A percentile compares a stretch with the other conserved stretches of the same genome.
phyloP scores from a whole-genome alignment of 1,140 invertebrate species.

The Zaprionus lachaisei region DNA sequence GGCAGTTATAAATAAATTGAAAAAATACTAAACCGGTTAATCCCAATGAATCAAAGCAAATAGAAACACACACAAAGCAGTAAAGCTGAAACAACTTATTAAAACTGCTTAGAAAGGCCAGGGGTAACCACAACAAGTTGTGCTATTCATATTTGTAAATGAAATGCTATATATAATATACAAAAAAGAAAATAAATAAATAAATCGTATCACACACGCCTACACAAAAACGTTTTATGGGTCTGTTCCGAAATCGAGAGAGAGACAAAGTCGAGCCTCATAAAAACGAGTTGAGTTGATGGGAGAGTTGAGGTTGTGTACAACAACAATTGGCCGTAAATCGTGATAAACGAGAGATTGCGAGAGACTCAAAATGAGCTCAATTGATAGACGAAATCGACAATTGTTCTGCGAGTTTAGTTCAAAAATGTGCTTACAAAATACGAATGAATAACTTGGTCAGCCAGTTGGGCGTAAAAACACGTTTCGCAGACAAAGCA shows the following conservation, averaged over 20 bases:
- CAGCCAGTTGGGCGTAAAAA: constrained; percentile 65
- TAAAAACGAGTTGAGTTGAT: constrained; percentile 26
- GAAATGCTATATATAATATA: not conserved
- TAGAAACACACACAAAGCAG: constrained; percentile 21
- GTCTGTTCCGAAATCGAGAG: constrained; percentile 30
- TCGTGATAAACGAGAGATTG: constrained; percentile 69
- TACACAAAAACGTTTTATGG: constrained; percentile 49
- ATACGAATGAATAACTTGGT: constrained; percentile 35
- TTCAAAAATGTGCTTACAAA: constrained; percentile 29
- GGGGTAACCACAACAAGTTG: constrained; percentile 50
- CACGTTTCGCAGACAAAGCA: constrained; percentile 71
- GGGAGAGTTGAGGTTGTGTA: constrained; percentile 3
- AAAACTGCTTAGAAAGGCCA: constrained; percentile 61
- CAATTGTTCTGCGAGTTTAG: constrained; percentile 63
- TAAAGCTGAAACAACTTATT: constrained; percentile 47
- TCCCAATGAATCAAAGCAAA: constrained; percentile 44
- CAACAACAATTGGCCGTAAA: constrained; percentile 67
- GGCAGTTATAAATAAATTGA: constrained; percentile 51
- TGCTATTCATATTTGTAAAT: constrained; percentile 44
- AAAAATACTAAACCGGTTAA: constrained; percentile 60
- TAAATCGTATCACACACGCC: constrained; percentile 61
- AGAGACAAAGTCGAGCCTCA: constrained; percentile 27
- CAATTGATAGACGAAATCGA: constrained; percentile 61
- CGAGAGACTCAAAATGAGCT: constrained; percentile 34
- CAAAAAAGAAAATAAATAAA: constrained; percentile 33